phyloP scores from a whole-genome alignment of 2,888 invertebrate genomes.

The Epistrophe grossulariae region DNA sequence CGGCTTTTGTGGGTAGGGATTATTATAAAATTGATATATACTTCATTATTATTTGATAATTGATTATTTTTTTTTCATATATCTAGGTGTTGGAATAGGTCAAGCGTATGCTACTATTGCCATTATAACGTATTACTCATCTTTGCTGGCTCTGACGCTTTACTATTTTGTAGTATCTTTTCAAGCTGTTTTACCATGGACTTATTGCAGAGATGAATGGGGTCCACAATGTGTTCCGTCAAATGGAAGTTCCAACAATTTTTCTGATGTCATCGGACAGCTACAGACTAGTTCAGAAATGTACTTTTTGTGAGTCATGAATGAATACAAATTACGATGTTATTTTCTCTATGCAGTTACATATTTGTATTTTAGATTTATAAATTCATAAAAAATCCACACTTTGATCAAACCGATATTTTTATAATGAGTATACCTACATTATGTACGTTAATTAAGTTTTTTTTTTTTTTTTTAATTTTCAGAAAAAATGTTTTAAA shows the following conservation, averaged over 20 bases:
- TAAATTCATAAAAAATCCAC: background rate
- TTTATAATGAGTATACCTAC: no score
- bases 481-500: constrained; percentile 85
- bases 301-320: constrained; percentile 85
- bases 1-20: constrained; percentile 90
- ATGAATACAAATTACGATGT: background rate
- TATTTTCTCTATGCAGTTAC: background rate
- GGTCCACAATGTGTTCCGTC: constrained; percentile 80
- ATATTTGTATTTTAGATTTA: constrained; percentile 1
- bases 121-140: constrained; percentile 91
- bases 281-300: constrained; percentile 86
- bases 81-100: constrained; percentile 89
- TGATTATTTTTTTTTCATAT: background rate
- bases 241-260: constrained; percentile 31
- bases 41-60: constrained; percentile 54
- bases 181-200: constrained; percentile 89
- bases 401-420: background rate
- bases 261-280: constrained; percentile 58
- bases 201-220: constrained; percentile 85
- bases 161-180: constrained; percentile 91
- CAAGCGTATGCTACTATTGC: constrained; percentile 87
- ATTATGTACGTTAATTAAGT: no score
- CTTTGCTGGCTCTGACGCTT: constrained; percentile 89
- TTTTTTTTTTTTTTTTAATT: constrained; percentile 39
- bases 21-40: constrained; percentile 16